Evolutionary conservation across 2,113 vertebrate species (phyloP), one percentile per base, ranked within the genome.

Genomic region (Aphyosemion australe): DNA sequence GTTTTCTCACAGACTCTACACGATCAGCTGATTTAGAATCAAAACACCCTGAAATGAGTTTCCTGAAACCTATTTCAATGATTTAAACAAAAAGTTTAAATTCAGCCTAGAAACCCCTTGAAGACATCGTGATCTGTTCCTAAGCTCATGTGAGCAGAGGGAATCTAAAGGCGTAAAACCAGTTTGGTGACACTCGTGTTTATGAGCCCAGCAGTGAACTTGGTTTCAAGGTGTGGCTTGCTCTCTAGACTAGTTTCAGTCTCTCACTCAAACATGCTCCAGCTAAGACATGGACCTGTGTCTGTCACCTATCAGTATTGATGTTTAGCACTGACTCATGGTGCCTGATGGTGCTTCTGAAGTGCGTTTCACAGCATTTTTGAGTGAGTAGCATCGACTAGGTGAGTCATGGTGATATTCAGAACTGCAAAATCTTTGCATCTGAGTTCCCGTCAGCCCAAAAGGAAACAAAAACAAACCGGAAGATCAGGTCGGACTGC

Each of bases 191-290:
- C 47, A 7, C 53, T 19, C 66, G 26, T 55, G 74, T 69, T 78
- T 69, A 26, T 64, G 6, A 26, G 26, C 9, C 65, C 69, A 74
- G 85, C 75, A 72, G 58, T 11, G 12, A 6, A 32, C 43, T 48
- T 31, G 60, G 87, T 92, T 92, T 92, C 91, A 87, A 87, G 91
- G 92, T 80, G 92, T 85, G 92, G 83, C 42, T 0, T 21, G 9
- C 1, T 14, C 55, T 61, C 57, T n/a, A 12, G 53, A 2, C 14
- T 20, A 61, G 79, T 88, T 84, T 88, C 78, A 61, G 8, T 54
- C 37, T 15, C 15, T 14, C 9, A 39, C 50, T 1, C 16, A 31
- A 8, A 65, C 8, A 18, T 39, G 19, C 2, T 50, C 19, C 2
- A 14, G 14, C 12, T 43, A 50, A 42, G 32, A 49, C 11, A 5